These are phyloP conservation scores for Helicoverpa assulta DNA, from an alignment of 2,888 invertebrate species.

Conservation along the genomic window DNA sequence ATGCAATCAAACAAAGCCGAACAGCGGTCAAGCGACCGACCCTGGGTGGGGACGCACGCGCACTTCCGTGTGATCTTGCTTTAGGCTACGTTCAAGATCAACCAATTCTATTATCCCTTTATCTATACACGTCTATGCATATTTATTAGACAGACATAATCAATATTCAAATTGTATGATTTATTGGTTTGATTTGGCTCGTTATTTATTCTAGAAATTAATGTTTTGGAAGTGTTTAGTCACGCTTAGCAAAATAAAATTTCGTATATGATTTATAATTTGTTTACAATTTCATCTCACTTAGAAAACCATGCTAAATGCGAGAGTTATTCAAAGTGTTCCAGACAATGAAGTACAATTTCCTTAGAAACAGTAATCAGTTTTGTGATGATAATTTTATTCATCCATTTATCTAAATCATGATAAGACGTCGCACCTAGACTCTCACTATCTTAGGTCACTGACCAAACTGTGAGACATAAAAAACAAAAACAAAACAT, in stretches of 20 bases:
- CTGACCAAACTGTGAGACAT: slow-evolving; percentile 18
- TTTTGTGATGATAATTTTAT: background rate
- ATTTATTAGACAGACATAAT: slow-evolving; percentile 28
- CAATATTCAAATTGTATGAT: slow-evolving; percentile 33
- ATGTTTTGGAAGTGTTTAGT: slow-evolving; percentile 5
- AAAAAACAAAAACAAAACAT: slow-evolving; percentile 23
- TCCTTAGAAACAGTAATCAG: background rate
- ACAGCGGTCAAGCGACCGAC: slow-evolving; percentile 66
- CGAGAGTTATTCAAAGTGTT: no score
- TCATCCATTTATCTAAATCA: background rate
- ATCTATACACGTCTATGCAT: slow-evolving; percentile 57
- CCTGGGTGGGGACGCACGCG: slow-evolving; percentile 70
- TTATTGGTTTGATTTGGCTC: slow-evolving; percentile 29
- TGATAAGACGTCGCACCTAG: background rate
- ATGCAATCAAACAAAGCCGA: slow-evolving; percentile 64
- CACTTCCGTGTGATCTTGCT: slow-evolving; percentile 73
- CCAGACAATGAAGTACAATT: background rate
- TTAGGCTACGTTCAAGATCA: slow-evolving; percentile 64
- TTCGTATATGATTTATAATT: background rate
- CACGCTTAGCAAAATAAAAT: background rate
- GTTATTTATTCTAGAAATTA: slow-evolving; percentile 10
- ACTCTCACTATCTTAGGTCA: slow-evolving; percentile 17
- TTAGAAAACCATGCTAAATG: no score
- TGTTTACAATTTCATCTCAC: background rate
- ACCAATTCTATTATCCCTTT: slow-evolving; percentile 68